Evolutionary conservation across 37 sponge, comb jelly and placozoan species (phyloP).

Genomic region (Mnemiopsis leidyi): DNA sequence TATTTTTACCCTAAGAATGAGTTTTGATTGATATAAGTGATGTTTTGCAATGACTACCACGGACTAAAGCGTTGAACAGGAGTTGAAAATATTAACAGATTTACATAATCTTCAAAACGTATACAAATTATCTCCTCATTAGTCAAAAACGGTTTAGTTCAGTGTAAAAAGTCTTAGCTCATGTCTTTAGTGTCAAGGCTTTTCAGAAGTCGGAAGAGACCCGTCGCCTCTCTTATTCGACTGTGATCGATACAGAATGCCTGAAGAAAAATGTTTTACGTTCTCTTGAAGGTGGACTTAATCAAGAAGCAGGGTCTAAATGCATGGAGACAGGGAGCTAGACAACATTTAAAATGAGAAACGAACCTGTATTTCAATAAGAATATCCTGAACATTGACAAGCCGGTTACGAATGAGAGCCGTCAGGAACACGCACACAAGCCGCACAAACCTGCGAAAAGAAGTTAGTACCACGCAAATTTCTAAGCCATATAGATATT

Average conservation of each 20-base stretch:
- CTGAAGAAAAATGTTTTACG: neutral
- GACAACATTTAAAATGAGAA: neutral
- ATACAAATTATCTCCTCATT: neutral
- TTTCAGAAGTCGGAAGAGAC: conserved; percentile 48
- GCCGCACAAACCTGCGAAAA: conserved; percentile 57
- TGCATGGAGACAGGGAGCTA: too few species aligned
- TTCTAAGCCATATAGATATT: too few species aligned
- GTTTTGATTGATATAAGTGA: too few species aligned
- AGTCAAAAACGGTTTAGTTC: neutral
- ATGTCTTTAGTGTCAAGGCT: conserved; percentile 52
- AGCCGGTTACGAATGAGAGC: conserved; percentile 88
- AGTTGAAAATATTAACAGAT: conserved; percentile 36
- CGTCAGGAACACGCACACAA: conserved; percentile 91
- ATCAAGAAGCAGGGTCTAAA: too few species aligned
- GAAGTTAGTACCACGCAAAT: too few species aligned
- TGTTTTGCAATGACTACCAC: too few species aligned
- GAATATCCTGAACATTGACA: conserved; percentile 61
- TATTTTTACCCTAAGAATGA: too few species aligned
- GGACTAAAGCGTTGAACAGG: neutral
- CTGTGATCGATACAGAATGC: conserved; percentile 63
- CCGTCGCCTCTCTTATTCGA: conserved; percentile 46
- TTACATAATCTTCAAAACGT: neutral
- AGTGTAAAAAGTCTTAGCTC: neutral
- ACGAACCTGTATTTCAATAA: conserved; percentile 65
- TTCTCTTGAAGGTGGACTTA: too few species aligned